Percentiles rank a stretch among this genome's conserved stretches.
Evolutionary conservation across 1,140 invertebrate genomes (phyloP).

Genomic region (Drosophila auraria): DNA sequence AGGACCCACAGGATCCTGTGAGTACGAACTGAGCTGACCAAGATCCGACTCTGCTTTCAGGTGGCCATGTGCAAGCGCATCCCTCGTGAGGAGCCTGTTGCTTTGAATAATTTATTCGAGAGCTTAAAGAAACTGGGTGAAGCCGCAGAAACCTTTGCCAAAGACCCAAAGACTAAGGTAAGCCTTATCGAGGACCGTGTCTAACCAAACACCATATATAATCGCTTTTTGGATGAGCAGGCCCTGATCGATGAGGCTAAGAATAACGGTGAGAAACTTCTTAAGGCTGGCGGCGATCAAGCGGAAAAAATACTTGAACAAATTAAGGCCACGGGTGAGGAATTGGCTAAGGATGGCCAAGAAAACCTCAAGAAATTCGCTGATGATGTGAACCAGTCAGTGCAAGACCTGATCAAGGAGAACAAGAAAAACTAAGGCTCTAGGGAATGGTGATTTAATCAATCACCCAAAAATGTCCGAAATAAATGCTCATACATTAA

Average conservation of each 20-base stretch:
- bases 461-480: neutral
- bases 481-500: conserved; percentile 17
- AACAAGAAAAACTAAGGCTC: conserved; percentile 1
- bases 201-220: no score
- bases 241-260: neutral
- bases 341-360: neutral
- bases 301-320: rapidly evolving
- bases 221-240: no score
- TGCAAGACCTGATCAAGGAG: neutral
- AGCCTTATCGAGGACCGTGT: neutral
- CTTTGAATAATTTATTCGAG: rapidly evolving
- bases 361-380: rapidly evolving
- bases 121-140: rapidly evolving
- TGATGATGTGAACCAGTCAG: neutral
- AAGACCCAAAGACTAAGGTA: neutral
- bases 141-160: rapidly evolving
- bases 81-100: conserved; percentile 24
- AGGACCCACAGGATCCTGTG: neutral
- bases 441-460: neutral
- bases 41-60: conserved; percentile 14
- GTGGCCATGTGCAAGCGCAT: conserved; percentile 46
- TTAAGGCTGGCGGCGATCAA: neutral
- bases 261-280: rapidly evolving
- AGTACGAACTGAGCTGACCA: neutral
- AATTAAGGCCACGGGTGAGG: rapidly evolving